Evolutionary conservation across 1,140 invertebrate genomes (phyloP), one percentile per base, ranked within the genome.

Genomic region (Meloidogyne chitwoodi): DNA sequence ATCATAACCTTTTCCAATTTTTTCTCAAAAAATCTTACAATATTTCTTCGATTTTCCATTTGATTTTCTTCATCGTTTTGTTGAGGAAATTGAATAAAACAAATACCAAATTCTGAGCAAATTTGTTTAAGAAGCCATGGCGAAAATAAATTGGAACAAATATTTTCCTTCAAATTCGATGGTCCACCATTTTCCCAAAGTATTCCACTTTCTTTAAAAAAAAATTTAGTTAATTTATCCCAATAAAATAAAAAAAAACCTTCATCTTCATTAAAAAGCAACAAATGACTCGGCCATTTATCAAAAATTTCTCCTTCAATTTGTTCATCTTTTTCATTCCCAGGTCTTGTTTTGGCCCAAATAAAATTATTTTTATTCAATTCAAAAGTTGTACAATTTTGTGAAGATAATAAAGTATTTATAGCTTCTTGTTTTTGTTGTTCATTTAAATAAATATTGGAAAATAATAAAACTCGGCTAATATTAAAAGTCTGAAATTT

Each of bases 101-200:
- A n/a, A 31, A 68, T 31, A 44, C 67, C 67, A 68, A 68, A 68
- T 12, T 44, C n/a, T 22, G 38, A 34, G 12, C 67, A n/a, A 1
- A 68, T 34, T 34, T 68, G n/a, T 34, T 34, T 41, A 44, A 68
- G 67, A 10, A 68, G 67, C 67, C 67, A 68, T 24, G 67, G 67
- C 22, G 34, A 41, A 24, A 68, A 68, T 26, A 68, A 10, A 44
- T 68, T 68, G 67, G n/a, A 11, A 2, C 67, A 22, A 19, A 68
- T 44, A 29, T 68, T 68, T n/a, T 68, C 67, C 67, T 44, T 34
- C 26, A 68, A 68, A 29, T 68, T 68, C 2, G 67, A 3, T 44
- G 67, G 67, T 6, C 67, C 67, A 10, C 67, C 67, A 11, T n/a
- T 24, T 68, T 68, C 67, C 67, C 67, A 68, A 22, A 44, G n/a